Evolutionary conservation across 1,140 invertebrate species (phyloP).

Genomic region (Panulirus ornatus): DNA sequence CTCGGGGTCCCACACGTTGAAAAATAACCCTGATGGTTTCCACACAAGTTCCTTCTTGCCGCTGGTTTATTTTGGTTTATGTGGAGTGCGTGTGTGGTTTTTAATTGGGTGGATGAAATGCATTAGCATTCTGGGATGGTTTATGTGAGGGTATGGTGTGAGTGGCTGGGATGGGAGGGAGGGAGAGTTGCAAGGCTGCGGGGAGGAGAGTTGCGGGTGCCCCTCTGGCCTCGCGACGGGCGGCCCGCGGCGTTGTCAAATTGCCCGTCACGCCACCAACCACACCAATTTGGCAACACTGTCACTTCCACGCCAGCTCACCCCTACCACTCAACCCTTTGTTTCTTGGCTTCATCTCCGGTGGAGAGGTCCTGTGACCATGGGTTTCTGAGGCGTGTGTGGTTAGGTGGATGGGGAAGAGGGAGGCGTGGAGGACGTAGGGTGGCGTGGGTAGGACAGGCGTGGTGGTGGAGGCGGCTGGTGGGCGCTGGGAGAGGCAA

Average conservation of each 20-base stretch:
- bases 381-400: background rate
- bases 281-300: slow-evolving; percentile 73
- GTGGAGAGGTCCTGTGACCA: background rate
- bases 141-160: background rate
- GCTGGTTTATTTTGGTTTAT: background rate
- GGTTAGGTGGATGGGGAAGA: background rate
- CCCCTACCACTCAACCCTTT: slow-evolving; percentile 63
- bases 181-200: background rate
- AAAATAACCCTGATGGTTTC: too few species aligned
- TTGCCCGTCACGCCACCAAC: slow-evolving; percentile 68
- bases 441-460: background rate
- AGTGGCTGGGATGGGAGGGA: background rate
- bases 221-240: slow-evolving; percentile 69
- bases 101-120: background rate
- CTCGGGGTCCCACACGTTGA: too few species aligned
- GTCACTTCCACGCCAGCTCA: slow-evolving; percentile 71
- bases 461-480: background rate
- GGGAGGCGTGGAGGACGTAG: background rate
- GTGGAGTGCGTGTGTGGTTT: background rate
- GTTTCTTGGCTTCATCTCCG: slow-evolving; percentile 61
- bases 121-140: background rate
- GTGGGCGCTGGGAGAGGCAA: slow-evolving; percentile 41
- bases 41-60: too few species aligned
- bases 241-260: slow-evolving; percentile 74
- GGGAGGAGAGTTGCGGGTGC: slow-evolving; percentile 53